Evolutionary conservation across 2,113 vertebrate species (phyloP).

Genomic region (Ochotona curzoniae): DNA sequence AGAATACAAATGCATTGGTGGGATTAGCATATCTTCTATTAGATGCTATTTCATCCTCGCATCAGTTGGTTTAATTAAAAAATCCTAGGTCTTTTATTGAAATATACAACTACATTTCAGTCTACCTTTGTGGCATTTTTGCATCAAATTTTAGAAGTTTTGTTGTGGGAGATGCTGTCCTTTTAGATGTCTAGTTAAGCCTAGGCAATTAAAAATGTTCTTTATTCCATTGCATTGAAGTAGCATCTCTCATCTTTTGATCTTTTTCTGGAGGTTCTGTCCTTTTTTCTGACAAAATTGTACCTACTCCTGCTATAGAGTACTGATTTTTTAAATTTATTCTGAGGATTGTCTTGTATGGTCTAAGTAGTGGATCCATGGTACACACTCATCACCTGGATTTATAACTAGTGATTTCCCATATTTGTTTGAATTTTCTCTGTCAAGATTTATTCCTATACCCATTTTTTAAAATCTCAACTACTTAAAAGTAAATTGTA

Average conservation of each 20-base stretch:
- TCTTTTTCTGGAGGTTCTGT: neutral
- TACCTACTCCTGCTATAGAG: neutral
- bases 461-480: neutral
- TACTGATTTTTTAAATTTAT: neutral
- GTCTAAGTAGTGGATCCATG: neutral
- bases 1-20: neutral
- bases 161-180: neutral
- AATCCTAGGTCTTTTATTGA: constrained; percentile 13
- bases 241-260: neutral
- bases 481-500: constrained; percentile 8
- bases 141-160: neutral
- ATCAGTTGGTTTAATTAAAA: neutral
- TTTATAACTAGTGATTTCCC: neutral
- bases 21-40: neutral
- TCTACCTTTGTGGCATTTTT: constrained; percentile 5
- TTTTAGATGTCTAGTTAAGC: neutral
- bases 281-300: neutral
- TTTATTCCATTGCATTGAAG: neutral
- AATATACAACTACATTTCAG: constrained; percentile 8
- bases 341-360: neutral
- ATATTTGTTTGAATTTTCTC: constrained; percentile 26
- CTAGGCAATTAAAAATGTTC: neutral
- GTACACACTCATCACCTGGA: neutral
- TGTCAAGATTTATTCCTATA: neutral
- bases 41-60: constrained; percentile 4